Percentiles rank a stretch among this genome's conserved stretches.
These are phyloP conservation scores for Dendroctonus valens DNA, from an alignment of 1,140 invertebrate genomes.

Conservation along the genomic window DNA sequence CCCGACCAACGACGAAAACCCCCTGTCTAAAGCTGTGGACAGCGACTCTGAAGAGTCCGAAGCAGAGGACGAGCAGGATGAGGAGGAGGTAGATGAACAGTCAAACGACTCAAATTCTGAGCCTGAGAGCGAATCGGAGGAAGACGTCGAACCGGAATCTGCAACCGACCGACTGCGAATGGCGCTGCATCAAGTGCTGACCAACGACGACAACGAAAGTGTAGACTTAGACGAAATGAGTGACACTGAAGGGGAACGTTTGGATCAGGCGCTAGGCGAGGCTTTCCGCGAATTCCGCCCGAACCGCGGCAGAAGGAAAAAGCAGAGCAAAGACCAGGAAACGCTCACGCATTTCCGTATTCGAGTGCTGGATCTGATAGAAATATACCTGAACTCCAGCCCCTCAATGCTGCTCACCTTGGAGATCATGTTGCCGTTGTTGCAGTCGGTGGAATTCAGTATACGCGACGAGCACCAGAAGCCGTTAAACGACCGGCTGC, in stretches of 20 bases:
- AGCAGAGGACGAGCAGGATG: conserved; percentile 43
- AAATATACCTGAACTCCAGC: conserved; percentile 67
- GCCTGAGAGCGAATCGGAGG: conserved; percentile 45
- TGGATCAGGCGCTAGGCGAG: conserved; percentile 67
- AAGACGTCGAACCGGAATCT: conserved; percentile 60
- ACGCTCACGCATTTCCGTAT: conserved; percentile 67
- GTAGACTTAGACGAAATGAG: conserved; percentile 73
- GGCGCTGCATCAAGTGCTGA: conserved; percentile 64
- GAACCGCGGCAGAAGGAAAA: conserved; percentile 59
- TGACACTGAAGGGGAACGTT: conserved; percentile 70
- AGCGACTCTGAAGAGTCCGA: conserved; percentile 53
- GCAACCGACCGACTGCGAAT: conserved; percentile 64
- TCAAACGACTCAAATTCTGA: conserved; percentile 53
- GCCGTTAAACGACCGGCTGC: conserved; percentile 62
- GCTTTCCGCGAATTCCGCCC: conserved; percentile 68
- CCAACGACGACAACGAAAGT: conserved; percentile 64
- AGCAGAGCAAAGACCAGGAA: conserved; percentile 65
- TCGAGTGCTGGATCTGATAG: conserved; percentile 67
- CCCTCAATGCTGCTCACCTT: conserved; percentile 64
- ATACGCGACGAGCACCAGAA: conserved; percentile 67
- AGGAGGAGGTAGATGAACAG: conserved; percentile 43
- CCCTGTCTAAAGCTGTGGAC: conserved; percentile 53
- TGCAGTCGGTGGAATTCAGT: conserved; percentile 64
- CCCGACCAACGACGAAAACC: conserved; percentile 62
- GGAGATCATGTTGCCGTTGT: conserved; percentile 66